phyloP scores from a whole-genome alignment of 2,113 vertebrate species.

The Pavo muticus region DNA sequence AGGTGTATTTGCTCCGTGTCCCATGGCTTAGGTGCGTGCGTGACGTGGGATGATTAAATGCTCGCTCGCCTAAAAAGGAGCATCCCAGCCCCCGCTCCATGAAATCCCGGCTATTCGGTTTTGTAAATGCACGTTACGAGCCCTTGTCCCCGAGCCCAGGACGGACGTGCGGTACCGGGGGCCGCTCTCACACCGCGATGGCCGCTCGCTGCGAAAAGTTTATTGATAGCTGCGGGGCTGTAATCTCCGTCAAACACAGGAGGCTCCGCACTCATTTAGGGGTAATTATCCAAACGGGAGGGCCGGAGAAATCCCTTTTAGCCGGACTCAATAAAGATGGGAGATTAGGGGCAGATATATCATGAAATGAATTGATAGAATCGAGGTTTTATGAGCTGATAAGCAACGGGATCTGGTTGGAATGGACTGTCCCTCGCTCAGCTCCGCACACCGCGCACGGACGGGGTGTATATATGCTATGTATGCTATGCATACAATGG shows the following conservation, averaged over 20 bases:
- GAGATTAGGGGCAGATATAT: conserved; percentile 79
- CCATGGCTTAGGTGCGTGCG: background rate
- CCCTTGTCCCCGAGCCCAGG: conserved; percentile 62
- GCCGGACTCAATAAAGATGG: conserved; percentile 83
- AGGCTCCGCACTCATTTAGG: conserved; percentile 85
- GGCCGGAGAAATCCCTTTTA: conserved; percentile 83
- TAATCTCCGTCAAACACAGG: conserved; percentile 91
- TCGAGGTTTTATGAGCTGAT: conserved; percentile 73
- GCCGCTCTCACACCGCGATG: conserved; percentile 73
- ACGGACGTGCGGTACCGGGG: conserved; percentile 71
- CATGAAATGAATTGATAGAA: conserved; percentile 71
- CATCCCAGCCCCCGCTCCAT: background rate
- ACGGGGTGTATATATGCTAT: too few species aligned
- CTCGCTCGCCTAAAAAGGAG: background rate
- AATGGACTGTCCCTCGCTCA: background rate
- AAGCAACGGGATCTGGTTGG: conserved; percentile 37
- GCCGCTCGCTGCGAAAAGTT: conserved; percentile 80
- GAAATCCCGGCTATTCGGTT: conserved; percentile 8
- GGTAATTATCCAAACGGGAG: conserved; percentile 86
- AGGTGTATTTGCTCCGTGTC: too few species aligned
- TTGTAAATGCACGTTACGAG: conserved; percentile 58
- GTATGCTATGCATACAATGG: too few species aligned
- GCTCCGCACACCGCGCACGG: background rate
- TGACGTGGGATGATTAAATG: background rate
- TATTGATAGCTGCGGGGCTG: conserved; percentile 86